phyloP scores from a whole-genome alignment of 2,113 vertebrate species.

The Pyxicephalus adspersus region DNA sequence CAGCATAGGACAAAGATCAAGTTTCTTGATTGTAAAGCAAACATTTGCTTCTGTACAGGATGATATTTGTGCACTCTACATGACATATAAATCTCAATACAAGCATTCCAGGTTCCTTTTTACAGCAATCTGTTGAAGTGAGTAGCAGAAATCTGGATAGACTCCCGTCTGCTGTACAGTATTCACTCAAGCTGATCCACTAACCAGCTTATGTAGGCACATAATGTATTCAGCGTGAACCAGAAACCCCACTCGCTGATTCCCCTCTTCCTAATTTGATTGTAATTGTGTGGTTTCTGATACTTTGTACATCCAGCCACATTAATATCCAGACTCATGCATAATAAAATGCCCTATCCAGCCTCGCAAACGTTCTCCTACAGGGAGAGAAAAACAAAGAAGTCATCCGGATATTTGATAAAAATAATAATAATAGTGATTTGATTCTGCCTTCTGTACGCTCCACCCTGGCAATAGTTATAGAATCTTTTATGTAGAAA shows the following conservation, averaged over 20 bases:
- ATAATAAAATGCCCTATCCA: conserved; percentile 61
- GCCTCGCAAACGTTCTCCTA: conserved; percentile 58
- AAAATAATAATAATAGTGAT: conserved; percentile 64
- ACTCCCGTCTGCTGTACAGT: conserved; percentile 56
- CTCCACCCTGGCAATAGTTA: background rate
- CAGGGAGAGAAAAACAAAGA: conserved; percentile 59
- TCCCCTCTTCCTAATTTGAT: conserved; percentile 58
- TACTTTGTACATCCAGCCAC: conserved; percentile 48
- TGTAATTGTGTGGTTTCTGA: conserved; percentile 47
- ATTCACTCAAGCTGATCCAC: conserved; percentile 51
- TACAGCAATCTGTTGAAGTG: no score
- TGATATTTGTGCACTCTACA: no score
- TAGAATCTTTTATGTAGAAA: conserved; percentile 43
- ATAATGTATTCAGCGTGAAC: conserved; percentile 44
- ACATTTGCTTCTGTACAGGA: no score
- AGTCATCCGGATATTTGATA: conserved; percentile 60
- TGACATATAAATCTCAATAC: no score
- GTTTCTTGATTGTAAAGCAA: no score
- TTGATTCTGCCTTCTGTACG: conserved; percentile 30
- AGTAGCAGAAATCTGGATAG: background rate
- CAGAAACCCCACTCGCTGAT: conserved; percentile 26
- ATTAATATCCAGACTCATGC: conserved; percentile 52
- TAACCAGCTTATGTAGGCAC: conserved; percentile 63
- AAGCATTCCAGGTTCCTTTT: no score
- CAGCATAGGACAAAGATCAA: no score